Base-by-base conservation (phyloP, 2,888 invertebrate genomes). In the Iselma pallidipennis region DNA sequence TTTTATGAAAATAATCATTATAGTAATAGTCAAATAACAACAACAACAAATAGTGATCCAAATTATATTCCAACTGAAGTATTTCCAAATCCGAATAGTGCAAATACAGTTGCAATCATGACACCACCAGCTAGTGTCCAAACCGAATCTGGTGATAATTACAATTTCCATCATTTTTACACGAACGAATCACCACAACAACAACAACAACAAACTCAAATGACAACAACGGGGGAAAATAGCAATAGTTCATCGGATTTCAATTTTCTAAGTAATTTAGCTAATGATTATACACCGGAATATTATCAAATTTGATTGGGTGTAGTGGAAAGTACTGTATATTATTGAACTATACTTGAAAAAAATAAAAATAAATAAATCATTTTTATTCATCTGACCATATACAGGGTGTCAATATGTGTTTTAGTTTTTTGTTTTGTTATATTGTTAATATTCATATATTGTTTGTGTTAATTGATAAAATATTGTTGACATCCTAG, bases 181-280 rank as follows among this genome's bases (percentile, higher is more conserved):
- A 84, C 86, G 57, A 69, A 84, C 84, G 61, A 84, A 82, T 61
- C 85, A 75, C 71, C 76, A 49, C 74, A 75, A 60, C 55, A 61
- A 56, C 68, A 4, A 29, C 29, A 9, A 45, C 45, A 45, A 45
- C 19, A 76, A 64, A 73, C 72, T 28, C 73, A 76, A 57, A 66
- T 78, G 65, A 73, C 81, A 45, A 78, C 82, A 42, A 80, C 87
- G 21, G 88, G 91, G 52, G 93, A 94, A 74, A 93, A 93, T 82
- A 93, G 92, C 73, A 94, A 94, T 80, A 93, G 92, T 79, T 94
- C 94, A n/a, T 94, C 95, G 28, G 95, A 95, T 82, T 95, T 95
- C 82, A 95, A 95, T 82, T 96, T 96, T 81, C 86, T 96, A 66
- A 94, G 94, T 82, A 95, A 93, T 80, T 85, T 95, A 77, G 94